Conservation (phyloP, 2,113 vertebrate species). For the Meriones unguiculatus region DNA sequence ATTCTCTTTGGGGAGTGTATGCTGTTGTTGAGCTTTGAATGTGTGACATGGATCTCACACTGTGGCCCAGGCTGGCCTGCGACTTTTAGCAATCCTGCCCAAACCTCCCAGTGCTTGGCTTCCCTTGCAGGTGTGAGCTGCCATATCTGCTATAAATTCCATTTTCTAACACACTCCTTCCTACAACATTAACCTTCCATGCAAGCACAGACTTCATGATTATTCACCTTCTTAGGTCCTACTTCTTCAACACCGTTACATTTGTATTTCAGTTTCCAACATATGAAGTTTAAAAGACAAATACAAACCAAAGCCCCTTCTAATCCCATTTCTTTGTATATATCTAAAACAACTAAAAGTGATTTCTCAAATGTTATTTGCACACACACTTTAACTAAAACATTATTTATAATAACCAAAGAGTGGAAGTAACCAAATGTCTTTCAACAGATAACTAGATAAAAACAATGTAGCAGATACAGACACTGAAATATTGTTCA, state of each 20-base stretch:
- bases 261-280: neutral
- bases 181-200: neutral
- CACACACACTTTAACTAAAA: neutral
- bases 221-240: neutral
- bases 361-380: neutral
- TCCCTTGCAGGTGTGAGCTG: neutral
- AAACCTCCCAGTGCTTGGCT: neutral
- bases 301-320: neutral
- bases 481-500: neutral
- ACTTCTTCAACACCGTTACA: neutral
- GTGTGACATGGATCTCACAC: too few species aligned
- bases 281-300: neutral
- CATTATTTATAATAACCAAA: too few species aligned
- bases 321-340: neutral
- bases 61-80: too few species aligned
- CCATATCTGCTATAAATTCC: neutral
- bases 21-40: too few species aligned
- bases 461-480: neutral
- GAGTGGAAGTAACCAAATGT: neutral
- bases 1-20: too few species aligned
- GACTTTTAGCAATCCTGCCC: neutral
- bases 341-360: neutral
- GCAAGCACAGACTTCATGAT: neutral
- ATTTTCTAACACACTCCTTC: too few species aligned
- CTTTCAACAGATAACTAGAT: neutral